These are phyloP conservation scores for Psammodynastes pulverulentus DNA, from an alignment of 2,113 vertebrate species.

Conservation along the genomic window DNA sequence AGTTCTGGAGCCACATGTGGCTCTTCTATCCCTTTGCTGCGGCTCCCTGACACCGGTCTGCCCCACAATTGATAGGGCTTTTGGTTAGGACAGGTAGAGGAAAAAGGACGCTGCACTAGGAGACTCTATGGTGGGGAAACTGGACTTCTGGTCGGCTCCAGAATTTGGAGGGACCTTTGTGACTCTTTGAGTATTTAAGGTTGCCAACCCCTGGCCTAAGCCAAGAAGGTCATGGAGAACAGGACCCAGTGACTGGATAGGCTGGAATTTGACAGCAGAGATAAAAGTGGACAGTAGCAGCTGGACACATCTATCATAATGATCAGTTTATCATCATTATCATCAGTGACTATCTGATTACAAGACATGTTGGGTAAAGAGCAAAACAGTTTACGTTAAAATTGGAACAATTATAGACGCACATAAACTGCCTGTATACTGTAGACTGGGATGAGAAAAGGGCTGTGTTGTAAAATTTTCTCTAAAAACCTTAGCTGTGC, in stretches of 20 bases:
- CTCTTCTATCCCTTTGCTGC: too few relatives aligned
- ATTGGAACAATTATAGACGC: neutral
- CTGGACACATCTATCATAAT: neutral
- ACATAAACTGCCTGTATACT: neutral
- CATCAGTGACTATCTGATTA: neutral
- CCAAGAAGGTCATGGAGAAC: neutral
- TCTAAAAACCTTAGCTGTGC: neutral
- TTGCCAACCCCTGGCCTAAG: too few relatives aligned
- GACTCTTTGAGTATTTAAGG: too few relatives aligned
- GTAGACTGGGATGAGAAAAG: neutral
- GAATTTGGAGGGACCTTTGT: too few relatives aligned
- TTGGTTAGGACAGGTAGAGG: too few relatives aligned
- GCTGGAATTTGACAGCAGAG: neutral
- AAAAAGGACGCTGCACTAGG: too few relatives aligned
- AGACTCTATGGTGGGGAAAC: too few relatives aligned
- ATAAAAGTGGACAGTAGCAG: neutral
- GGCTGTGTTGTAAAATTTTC: neutral
- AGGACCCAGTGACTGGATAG: neutral
- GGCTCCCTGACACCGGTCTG: too few relatives aligned
- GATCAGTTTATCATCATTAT: neutral
- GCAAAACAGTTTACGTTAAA: neutral
- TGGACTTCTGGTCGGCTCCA: too few relatives aligned
- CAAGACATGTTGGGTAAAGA: neutral
- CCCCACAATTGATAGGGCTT: too few relatives aligned
- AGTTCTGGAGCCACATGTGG: too few relatives aligned